Evolutionary conservation across 2,888 invertebrate species (phyloP).

Genomic region (Oxycera nigricornis): DNA sequence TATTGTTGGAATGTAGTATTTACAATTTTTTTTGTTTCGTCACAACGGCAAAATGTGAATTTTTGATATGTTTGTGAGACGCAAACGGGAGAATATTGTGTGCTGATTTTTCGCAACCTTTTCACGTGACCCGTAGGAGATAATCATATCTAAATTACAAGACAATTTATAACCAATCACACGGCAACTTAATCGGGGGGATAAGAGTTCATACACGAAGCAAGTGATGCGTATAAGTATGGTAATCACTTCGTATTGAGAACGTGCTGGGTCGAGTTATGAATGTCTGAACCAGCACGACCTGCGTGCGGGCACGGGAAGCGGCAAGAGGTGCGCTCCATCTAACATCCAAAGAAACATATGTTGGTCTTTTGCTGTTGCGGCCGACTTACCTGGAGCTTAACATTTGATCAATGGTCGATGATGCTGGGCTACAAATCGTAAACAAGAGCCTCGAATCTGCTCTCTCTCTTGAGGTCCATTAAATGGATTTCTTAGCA

Average conservation of each 20-base stretch:
- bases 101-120: not conserved
- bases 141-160: constrained; percentile 6
- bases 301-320: constrained; percentile 4
- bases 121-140: constrained; percentile 12
- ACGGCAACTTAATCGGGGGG: not conserved
- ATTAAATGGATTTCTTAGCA: constrained; percentile 20
- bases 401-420: not conserved
- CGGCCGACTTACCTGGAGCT: constrained; percentile 22
- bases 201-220: constrained; percentile 25
- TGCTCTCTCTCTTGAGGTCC: not conserved
- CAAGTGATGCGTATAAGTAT: constrained; percentile 14
- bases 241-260: constrained; percentile 33
- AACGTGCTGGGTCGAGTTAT: constrained; percentile 28
- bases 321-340: not conserved
- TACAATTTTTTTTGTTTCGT: too few species aligned
- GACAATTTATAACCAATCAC: constrained; percentile 27
- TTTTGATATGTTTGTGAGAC: too few species aligned
- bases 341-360: not conserved
- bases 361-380: constrained; percentile 10
- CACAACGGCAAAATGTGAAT: too few species aligned
- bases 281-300: constrained; percentile 19
- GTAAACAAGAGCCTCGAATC: constrained; percentile 9
- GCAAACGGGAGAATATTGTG: too few species aligned
- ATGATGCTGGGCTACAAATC: constrained; percentile 20
- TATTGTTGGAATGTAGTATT: too few species aligned